Evolutionary conservation across 2,888 invertebrate species (phyloP).

Genomic region (Ferdinandea cuprea): DNA sequence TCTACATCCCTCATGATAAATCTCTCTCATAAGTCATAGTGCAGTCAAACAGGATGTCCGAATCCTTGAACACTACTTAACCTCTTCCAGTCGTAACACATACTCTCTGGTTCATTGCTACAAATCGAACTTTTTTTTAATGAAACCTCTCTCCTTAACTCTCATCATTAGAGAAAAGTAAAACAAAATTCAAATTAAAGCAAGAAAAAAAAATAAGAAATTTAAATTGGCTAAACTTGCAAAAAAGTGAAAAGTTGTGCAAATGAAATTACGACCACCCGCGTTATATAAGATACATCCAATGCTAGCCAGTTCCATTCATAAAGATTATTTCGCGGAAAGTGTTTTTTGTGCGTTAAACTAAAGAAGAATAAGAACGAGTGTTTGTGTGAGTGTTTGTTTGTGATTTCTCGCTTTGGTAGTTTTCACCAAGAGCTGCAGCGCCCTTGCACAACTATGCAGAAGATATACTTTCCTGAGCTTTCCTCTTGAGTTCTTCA

Average conservation of each 20-base stretch:
- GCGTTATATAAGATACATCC: conserved; percentile 67
- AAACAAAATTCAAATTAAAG: conserved; percentile 21
- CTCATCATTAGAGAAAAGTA: conserved; percentile 52
- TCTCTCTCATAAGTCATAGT: conserved; percentile 1
- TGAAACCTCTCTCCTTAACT: conserved; percentile 14
- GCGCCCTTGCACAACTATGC: conserved; percentile 37
- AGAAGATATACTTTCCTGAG: conserved; percentile 38
- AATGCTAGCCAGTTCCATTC: conserved; percentile 60
- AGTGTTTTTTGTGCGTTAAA: conserved; percentile 45
- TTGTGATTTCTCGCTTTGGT: too few species aligned
- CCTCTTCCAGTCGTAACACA: conserved; percentile 33
- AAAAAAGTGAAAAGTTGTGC: conserved; percentile 73
- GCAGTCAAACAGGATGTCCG: conserved; percentile 27
- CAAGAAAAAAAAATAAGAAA: conserved; percentile 41
- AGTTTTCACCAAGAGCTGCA: conserved; percentile 40
- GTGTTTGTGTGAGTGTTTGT: conserved; percentile 27
- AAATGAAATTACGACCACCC: conserved; percentile 69
- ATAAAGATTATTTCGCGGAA: conserved; percentile 60
- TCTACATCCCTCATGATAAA: conserved; percentile 21
- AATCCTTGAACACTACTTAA: conserved; percentile 48
- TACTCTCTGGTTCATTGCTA: conserved; percentile 14
- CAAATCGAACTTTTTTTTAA: conserved; percentile 29
- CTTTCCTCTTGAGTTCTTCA: conserved; percentile 23
- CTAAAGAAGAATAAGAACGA: conserved; percentile 7
- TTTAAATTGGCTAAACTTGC: conserved; percentile 58